These are phyloP conservation scores for Carposina sasakii DNA, from an alignment of 1,140 invertebrate genomes.

Conservation along the genomic window DNA sequence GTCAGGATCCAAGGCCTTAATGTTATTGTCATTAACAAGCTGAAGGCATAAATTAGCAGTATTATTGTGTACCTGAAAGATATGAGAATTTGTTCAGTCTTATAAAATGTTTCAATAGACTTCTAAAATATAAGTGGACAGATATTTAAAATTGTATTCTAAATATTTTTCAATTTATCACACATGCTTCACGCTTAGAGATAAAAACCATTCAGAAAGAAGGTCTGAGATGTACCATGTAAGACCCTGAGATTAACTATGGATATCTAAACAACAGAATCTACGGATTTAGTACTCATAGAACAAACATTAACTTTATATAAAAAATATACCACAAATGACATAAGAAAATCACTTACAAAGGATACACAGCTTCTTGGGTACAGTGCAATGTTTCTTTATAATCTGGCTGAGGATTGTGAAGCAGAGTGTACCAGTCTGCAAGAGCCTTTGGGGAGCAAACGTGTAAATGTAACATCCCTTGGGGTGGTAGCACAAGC, in stretches of 20 bases:
- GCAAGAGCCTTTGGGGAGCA: constrained; percentile 85
- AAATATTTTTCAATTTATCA: too few species aligned
- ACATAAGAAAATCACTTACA: constrained; percentile 78
- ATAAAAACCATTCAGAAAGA: not conserved
- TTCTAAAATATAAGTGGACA: too few species aligned
- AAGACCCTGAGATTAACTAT: too few species aligned
- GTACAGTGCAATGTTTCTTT: constrained; percentile 92
- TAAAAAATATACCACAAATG: constrained; percentile 15
- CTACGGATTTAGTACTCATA: too few species aligned
- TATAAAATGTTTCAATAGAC: too few species aligned
- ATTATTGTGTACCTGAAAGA: constrained; percentile 92
- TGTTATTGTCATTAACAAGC: constrained; percentile 84
- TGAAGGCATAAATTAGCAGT: constrained; percentile 92
- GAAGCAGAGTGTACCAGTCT: constrained; percentile 97
- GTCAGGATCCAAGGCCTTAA: constrained; percentile 80
- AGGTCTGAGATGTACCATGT: not conserved
- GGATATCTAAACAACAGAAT: too few species aligned
- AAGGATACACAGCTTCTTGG: constrained; percentile 96
- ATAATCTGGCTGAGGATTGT: constrained; percentile 95
- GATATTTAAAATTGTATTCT: too few species aligned
- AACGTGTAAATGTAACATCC: constrained; percentile 81
- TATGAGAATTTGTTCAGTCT: constrained; percentile 2
- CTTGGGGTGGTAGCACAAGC: constrained; percentile 84
- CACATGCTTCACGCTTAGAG: too few species aligned
- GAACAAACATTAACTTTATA: too few species aligned